A percentile compares a stretch with the other conserved stretches of the same genome.
These are phyloP conservation scores for Camponotus fellah DNA, from an alignment of 2,888 invertebrate species.

Conservation along the genomic window DNA sequence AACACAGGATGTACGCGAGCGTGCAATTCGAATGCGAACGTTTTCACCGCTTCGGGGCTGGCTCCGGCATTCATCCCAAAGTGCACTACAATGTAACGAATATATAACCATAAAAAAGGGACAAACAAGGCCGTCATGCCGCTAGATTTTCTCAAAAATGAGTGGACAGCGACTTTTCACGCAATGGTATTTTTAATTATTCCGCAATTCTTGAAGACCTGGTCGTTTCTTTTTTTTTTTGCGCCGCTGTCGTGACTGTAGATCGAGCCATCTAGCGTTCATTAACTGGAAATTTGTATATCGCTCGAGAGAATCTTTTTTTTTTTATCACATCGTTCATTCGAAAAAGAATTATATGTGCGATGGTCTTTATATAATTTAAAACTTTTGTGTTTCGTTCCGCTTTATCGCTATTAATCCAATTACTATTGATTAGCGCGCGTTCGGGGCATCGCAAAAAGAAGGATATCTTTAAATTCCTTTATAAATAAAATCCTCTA, in stretches of 20 bases:
- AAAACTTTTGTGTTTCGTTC: conserved; percentile 19
- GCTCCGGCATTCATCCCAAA: conserved; percentile 16
- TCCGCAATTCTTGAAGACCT: background rate
- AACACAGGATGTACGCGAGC: conserved; percentile 15
- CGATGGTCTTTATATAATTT: conserved; percentile 22
- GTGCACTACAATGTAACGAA: conserved; percentile 47
- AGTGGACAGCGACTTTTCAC: conserved; percentile 14
- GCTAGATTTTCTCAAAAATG: conserved; percentile 24
- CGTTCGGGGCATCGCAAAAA: conserved; percentile 17
- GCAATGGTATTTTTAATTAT: conserved; percentile 8
- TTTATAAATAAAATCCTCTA: conserved; percentile 40
- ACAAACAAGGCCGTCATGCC: background rate
- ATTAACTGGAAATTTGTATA: background rate
- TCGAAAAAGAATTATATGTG: background rate
- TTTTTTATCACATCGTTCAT: background rate
- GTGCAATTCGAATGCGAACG: conserved; percentile 48
- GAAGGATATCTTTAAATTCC: conserved; percentile 27
- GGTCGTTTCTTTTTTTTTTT: conserved; percentile 4
- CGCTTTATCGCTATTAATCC: conserved; percentile 35
- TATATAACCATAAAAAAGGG: conserved; percentile 39
- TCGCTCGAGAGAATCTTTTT: background rate
- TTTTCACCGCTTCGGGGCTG: conserved; percentile 39
- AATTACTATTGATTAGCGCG: conserved; percentile 34
- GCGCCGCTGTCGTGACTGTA: background rate
- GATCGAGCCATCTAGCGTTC: background rate